Evolutionary conservation across 2,113 vertebrate genomes (phyloP), one percentile per base, ranked within the genome.

Genomic region (Oenanthe oenanthe): DNA sequence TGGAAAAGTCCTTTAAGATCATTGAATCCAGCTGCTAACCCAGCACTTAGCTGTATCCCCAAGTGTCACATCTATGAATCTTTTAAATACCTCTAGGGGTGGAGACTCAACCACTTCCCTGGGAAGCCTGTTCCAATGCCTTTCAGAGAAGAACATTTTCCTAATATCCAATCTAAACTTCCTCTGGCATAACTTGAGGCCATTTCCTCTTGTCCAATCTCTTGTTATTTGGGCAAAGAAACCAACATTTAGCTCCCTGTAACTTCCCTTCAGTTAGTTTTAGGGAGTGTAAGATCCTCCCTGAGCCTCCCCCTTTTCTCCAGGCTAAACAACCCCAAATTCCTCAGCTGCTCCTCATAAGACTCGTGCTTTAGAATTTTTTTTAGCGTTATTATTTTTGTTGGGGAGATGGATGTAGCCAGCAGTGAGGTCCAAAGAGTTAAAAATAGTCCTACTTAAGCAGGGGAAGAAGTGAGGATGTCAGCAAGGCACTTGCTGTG

Each of bases 11-110:
- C 34, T 75, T 61, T 61, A 48, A 40, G 4, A 48, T 68, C 5
- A 61, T 34, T 61, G n/a, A 54, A 54, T 68, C 20, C 31, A 36
- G 34, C 47, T 8, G 6, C 32, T 75, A 42, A 60, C 40, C 17
- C 40, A 61, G 25, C 40, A 54, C 17, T 61, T 42, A 75, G 22
- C 31, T 6, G 3, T 19, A 14, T 56, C 10, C 14, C 21, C 31
- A 68, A 22, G n/a, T 31, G 21, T 12, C 40, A 48, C 25, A 56
- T 34, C 29, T 26, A 4, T 0, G 0, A 11, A 47, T 54, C 31
- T 61, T 89, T 48, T 42, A 76, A 76, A 42, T 70, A 28, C 7
- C 25, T 62, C 11, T 17, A 68, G 17, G 20, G 5, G 2, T 42
- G 20, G 13, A 38, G 7, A 66, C 17, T 61, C 62, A 75, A 31